A percentile compares a stretch with the other conserved stretches of the same genome.
Evolutionary conservation across 2,113 vertebrate genomes (phyloP).

Genomic region (Stomatorhinus ivindoensis): DNA sequence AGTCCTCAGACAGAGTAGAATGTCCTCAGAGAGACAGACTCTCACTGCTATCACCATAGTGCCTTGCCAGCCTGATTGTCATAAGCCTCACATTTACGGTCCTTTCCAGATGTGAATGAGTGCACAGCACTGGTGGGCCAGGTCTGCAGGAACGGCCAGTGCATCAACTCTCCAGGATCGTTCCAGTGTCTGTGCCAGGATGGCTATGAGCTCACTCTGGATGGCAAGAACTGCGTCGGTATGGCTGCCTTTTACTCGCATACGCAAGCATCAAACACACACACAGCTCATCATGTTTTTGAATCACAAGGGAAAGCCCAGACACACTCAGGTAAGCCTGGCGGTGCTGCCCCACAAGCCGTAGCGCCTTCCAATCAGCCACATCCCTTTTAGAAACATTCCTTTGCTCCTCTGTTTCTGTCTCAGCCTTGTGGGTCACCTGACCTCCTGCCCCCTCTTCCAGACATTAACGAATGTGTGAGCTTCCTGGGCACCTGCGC

Average conservation of each 20-base stretch:
- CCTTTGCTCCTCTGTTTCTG: not conserved
- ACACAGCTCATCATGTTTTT: not conserved
- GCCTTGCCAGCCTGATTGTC: not conserved
- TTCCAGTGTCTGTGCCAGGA: conserved; percentile 87
- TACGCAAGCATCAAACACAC: not conserved
- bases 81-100: not conserved
- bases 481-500: conserved; percentile 75
- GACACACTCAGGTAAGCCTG: not conserved
- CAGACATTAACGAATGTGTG: conserved; percentile 86
- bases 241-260: conserved; percentile 35
- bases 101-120: conserved; percentile 73
- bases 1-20: not conserved
- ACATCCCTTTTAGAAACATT: not conserved
- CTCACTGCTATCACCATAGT: not conserved
- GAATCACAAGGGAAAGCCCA: not conserved
- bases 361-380: not conserved
- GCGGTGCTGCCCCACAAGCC: not conserved
- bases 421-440: not conserved
- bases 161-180: conserved; percentile 80
- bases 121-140: conserved; percentile 75
- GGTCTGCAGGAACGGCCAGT: conserved; percentile 81
- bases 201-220: conserved; percentile 80
- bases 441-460: not conserved
- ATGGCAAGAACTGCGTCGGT: conserved; percentile 88
- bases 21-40: not conserved